Conservation (phyloP, 2,113 vertebrate species). For the Plotosus lineatus region DNA sequence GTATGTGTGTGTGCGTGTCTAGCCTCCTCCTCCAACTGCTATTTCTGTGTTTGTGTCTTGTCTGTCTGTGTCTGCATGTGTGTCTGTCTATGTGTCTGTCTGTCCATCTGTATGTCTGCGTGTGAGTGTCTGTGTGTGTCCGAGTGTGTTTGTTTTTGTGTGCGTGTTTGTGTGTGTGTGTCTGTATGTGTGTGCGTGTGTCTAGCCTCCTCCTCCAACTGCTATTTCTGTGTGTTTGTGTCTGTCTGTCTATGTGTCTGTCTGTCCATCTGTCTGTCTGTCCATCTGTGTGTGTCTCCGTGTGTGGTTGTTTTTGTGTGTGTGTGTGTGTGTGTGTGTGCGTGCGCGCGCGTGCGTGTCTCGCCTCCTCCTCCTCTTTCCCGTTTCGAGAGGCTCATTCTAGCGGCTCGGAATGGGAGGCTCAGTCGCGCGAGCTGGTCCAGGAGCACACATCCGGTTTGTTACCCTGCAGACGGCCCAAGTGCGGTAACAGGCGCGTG, state of each 20-base stretch:
- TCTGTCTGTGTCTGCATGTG: background rate
- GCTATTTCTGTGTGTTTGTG: background rate
- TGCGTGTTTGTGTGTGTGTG: too few species aligned
- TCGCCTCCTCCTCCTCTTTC: slow-evolving; percentile 35
- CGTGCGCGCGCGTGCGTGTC: background rate
- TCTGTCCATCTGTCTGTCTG: background rate
- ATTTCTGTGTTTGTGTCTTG: background rate
- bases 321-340: background rate
- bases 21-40: slow-evolving; percentile 24
- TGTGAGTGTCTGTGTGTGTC: background rate
- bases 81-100: background rate
- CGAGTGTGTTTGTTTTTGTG: too few species aligned
- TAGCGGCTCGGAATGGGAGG: background rate
- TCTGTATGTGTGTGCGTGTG: too few species aligned
- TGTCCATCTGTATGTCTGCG: background rate
- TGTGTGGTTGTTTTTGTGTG: background rate
- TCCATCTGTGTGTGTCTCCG: too few species aligned
- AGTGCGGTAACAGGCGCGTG: background rate
- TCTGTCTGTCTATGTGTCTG: background rate
- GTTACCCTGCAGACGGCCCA: background rate
- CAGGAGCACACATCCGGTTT: background rate
- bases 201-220: slow-evolving; percentile 28
- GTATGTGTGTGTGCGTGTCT: background rate
- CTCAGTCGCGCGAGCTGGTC: background rate
- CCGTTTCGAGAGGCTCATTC: background rate